Base-by-base conservation (phyloP, 2,797 vertebrate genomes). In the Epinephelus coioides region DNA sequence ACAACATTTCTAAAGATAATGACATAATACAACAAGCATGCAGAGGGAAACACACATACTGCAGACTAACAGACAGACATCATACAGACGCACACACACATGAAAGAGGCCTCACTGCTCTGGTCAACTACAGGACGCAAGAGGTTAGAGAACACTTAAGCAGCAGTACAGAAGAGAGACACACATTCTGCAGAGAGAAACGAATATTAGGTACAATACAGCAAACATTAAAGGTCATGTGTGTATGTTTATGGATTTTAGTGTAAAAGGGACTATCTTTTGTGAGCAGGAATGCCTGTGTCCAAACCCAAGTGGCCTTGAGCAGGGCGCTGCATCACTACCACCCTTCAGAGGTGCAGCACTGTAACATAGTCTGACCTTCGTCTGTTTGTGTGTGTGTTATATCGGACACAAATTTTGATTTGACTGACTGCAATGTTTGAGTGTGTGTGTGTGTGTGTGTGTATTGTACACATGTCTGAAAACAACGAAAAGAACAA, bases 71-170 rank as follows among this genome's bases (percentile, higher is more conserved):
- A 78, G 14, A 65, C 13, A 75, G 7, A 78, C 46, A 54, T 34
- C 15, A 19, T 15, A 57, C 34, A 57, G 49, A 67, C 30, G 66
- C 57, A 49, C 30, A 59, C 40, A 69, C 27, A 73, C 64, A 61
- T 10, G 49, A 47, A 68, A 64, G 49, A 79, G 46, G 65, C 56
- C 69, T 76, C 65, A 47, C 13, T 69, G 64, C 65, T 85, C 67
- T 74, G 54, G 40, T 85, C 10, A 59, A 79, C 67, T 70, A 83
- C 51, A 60, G 60, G 63, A 74, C 25, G 4, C 8, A 62, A 84
- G 59, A 85, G 44, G 76, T 90, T 83, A 89, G 80, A 83, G 46
- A 59, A 84, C 30, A 78, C 9, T 47, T 27, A 62, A 73, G 59
- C 71, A 85, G 73, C 17, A 73, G 73, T 27, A 60, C 4, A 13